These are phyloP conservation scores for Lordiphosa clarofinis DNA, from an alignment of 1,140 invertebrate species.

Conservation along the genomic window DNA sequence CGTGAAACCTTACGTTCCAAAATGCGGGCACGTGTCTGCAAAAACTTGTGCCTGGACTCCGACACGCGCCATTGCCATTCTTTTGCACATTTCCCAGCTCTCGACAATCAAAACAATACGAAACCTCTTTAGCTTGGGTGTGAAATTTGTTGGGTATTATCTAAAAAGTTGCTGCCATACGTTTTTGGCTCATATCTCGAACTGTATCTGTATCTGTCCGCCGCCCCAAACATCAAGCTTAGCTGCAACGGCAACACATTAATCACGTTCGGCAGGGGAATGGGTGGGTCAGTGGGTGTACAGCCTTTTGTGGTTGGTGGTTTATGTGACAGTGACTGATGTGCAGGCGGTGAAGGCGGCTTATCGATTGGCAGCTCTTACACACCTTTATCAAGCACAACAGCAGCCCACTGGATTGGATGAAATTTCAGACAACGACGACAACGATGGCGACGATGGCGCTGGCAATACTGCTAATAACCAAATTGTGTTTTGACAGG, in stretches of 20 bases:
- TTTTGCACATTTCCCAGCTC: constrained; percentile 11
- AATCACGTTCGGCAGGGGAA: constrained; percentile 64
- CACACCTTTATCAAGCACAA: constrained; percentile 68
- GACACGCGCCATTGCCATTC: constrained; percentile 30
- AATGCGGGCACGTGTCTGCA: constrained; percentile 71
- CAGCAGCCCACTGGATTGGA: constrained; percentile 62
- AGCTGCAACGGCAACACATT: constrained; percentile 73
- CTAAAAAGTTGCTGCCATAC: constrained; percentile 48
- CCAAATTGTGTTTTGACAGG: constrained; percentile 75
- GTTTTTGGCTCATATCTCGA: constrained; percentile 55
- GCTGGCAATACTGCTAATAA: constrained; percentile 51
- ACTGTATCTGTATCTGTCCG: constrained; percentile 50
- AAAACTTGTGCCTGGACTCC: constrained; percentile 38
- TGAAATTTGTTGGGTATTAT: constrained; percentile 53
- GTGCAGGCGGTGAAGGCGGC: constrained; percentile 51
- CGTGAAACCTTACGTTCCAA: constrained; percentile 70
- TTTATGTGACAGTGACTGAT: constrained; percentile 76
- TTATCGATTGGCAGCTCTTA: constrained; percentile 74
- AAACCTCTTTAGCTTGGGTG: constrained; percentile 49
- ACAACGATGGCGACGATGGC: constrained; percentile 4
- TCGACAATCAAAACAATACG: constrained; percentile 65
- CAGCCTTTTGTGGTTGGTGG: constrained; percentile 60
- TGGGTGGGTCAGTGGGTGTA: constrained; percentile 17
- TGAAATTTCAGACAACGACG: constrained; percentile 61
- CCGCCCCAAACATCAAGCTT: constrained; percentile 45